Conservation (phyloP, 1,140 invertebrate species). For the Megathymus violae region DNA sequence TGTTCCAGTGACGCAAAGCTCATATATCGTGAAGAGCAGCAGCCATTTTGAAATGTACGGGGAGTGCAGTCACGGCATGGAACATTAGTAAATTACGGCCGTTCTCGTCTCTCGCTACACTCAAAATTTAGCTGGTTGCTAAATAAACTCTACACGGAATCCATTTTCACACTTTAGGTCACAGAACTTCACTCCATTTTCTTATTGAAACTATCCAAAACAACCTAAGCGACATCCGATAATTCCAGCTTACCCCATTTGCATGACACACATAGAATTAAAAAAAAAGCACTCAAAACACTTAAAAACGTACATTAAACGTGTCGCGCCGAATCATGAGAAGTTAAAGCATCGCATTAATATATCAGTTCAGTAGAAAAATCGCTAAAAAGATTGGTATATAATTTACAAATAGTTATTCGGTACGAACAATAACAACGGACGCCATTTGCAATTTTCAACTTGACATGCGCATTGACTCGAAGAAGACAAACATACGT, state of each 20-base stretch:
- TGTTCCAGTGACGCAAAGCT: slow-evolving; percentile 84
- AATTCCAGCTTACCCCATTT: slow-evolving; percentile 84
- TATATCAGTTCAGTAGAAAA: slow-evolving; percentile 80
- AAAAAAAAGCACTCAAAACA: slow-evolving; percentile 82
- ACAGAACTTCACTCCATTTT: slow-evolving; percentile 79
- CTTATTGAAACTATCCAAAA: slow-evolving; percentile 82
- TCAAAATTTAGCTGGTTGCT: slow-evolving; percentile 54
- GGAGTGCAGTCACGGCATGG: slow-evolving; percentile 83
- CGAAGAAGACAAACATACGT: slow-evolving; percentile 76
- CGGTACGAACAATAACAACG: slow-evolving; percentile 85
- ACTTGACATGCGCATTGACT: slow-evolving; percentile 84
- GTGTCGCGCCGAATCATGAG: slow-evolving; percentile 72
- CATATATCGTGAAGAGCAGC: slow-evolving; percentile 83
- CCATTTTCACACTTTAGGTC: slow-evolving; percentile 74
- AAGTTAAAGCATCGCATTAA: slow-evolving; percentile 77
- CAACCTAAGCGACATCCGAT: slow-evolving; percentile 84
- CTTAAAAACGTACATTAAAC: slow-evolving; percentile 81
- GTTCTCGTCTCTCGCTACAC: slow-evolving; percentile 56
- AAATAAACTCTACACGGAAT: slow-evolving; percentile 70
- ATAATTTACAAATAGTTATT: slow-evolving; percentile 84
- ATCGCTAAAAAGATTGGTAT: slow-evolving; percentile 82
- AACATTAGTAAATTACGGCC: slow-evolving; percentile 77
- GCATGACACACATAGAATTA: slow-evolving; percentile 84
- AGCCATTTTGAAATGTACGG: slow-evolving; percentile 84
- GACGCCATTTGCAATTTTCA: slow-evolving; percentile 85